Conservation (phyloP, 2,113 vertebrate genomes). For the Chitala chitala region DNA sequence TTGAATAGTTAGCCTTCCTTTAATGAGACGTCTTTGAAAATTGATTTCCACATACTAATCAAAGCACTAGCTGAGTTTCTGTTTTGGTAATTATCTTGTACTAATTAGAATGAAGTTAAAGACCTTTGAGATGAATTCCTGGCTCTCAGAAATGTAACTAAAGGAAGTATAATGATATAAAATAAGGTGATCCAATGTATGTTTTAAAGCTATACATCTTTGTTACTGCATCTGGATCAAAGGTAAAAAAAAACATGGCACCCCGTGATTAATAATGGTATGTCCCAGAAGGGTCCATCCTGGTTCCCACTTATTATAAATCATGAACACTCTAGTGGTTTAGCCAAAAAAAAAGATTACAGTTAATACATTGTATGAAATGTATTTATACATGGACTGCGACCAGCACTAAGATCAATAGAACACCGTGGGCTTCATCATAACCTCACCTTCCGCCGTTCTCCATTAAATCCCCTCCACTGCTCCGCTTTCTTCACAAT, state of each 20-base stretch:
- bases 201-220: constrained; percentile 35
- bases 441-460: constrained; percentile 77
- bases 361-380: neutral
- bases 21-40: constrained; percentile 58
- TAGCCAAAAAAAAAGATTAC: neutral
- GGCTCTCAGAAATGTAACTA: constrained; percentile 65
- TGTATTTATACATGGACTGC: neutral
- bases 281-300: constrained; percentile 18
- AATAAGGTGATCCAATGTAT: constrained; percentile 42
- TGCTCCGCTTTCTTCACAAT: constrained; percentile 81
- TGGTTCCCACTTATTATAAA: constrained; percentile 5
- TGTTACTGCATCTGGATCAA: constrained; percentile 32
- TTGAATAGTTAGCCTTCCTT: constrained; percentile 51
- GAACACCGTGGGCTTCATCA: neutral
- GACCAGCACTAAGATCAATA: neutral
- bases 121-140: constrained; percentile 63
- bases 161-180: constrained; percentile 53
- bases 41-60: constrained; percentile 60
- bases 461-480: constrained; percentile 82
- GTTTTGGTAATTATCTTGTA: constrained; percentile 67
- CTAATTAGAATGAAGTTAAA: constrained; percentile 66
- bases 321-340: neutral
- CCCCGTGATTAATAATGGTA: constrained; percentile 2
- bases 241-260: constrained; percentile 12
- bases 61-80: constrained; percentile 50